A percentile compares a stretch with the other conserved stretches of the same genome.
Evolutionary conservation across 2,888 invertebrate species (phyloP).

Genomic region (Arrhopalites spinosus): DNA sequence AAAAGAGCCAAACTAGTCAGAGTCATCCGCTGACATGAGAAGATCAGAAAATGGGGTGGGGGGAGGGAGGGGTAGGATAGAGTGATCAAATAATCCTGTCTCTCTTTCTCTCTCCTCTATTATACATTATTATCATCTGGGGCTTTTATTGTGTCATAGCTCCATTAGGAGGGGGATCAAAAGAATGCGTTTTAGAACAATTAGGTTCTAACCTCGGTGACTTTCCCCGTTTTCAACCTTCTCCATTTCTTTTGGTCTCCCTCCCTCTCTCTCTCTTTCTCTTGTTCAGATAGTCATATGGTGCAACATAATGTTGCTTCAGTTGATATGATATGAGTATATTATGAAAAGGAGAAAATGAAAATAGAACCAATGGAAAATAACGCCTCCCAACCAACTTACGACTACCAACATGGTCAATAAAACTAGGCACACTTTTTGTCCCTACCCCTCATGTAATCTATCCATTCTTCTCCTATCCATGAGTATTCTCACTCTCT

Average conservation of each 20-base stretch:
- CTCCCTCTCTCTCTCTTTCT: no score
- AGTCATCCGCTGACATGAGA: no score
- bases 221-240: not conserved
- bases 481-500: not conserved
- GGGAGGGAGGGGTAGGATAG: conserved; percentile 14
- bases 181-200: conserved; percentile 26
- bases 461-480: not conserved
- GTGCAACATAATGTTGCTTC: no score
- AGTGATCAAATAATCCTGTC: conserved; percentile 32
- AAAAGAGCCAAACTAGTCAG: no score
- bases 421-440: no score
- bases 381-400: conserved; percentile 7
- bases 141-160: conserved; percentile 29
- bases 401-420: not conserved
- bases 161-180: conserved; percentile 17
- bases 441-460: not conserved
- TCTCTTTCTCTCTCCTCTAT: conserved; percentile 8
- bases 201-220: conserved; percentile 19
- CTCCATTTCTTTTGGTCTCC: not conserved
- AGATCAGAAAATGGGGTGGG: no score
- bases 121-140: conserved; percentile 22
- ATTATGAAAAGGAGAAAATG: conserved; percentile 5
- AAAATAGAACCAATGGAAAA: not conserved
- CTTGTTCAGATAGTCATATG: not conserved
- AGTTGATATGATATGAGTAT: not conserved